Base-by-base conservation (phyloP, 2,888 invertebrate species). In the Tubulanus polymorphus region DNA sequence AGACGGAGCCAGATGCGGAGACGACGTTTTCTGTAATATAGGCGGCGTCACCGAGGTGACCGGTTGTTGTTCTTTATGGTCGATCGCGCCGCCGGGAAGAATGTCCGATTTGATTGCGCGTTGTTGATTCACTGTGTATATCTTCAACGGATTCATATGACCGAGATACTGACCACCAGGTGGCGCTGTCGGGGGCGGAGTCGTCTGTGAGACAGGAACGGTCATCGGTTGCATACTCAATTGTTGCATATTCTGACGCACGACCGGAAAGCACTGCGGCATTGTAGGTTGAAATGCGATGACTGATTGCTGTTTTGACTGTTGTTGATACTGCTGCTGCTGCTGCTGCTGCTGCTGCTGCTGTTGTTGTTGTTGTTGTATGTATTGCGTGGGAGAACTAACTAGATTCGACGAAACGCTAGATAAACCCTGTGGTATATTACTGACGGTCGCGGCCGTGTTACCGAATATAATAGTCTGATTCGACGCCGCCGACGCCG, bases 181-280 rank as follows among this genome's bases (percentile, higher is more conserved):
- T 51, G 54, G 8, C 46, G 55, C 28, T 56, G 57, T 48, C 51
- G 66, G 56, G 57, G 64, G 62, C 57, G 63, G 60, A 49, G 63
- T 55, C 30, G 61, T 56, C 48, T 63, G 60, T 55, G 65, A 55
- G n/a, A n/a, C n/a, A n/a, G n/a, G n/a, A n/a, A n/a, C n/a, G 45
- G 63, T 69, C 54, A 71, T 62, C 57, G 18, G 41, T 41, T 67
- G 71, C 69, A 71, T 64, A 64, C 67, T 66, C 60, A 69, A 63
- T 66, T 70, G 70, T 66, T 70, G 70, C 69, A 71, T 69, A 68
- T 66, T 68, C 51, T 66, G 69, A 57, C 70, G 57, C 47, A 68
- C 61, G 57, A 69, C 56, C 10, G 68, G 66, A 60, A 65, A 63
- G 30, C 63, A 54, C 52, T 66, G 68, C 48, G 64, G 55, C n/a